Evolutionary conservation across 2,113 vertebrate species (phyloP), one percentile per base, ranked within the genome.

Genomic region (Acrocephalus kingi): DNA sequence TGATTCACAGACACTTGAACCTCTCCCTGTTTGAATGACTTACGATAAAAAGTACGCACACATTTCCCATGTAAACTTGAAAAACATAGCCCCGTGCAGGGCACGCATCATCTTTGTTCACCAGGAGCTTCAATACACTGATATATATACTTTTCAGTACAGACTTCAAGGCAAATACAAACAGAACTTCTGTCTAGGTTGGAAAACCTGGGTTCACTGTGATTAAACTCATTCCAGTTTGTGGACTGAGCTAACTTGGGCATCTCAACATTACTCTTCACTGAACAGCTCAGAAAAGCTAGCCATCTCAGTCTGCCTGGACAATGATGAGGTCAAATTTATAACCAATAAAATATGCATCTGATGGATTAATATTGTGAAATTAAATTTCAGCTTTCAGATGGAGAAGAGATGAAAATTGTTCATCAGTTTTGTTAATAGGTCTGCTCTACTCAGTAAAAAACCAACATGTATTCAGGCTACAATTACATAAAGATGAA

Each of bases 21-120:
- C n/a, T 16, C 17, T 55, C 25, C 17, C 23, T 58, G 51, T 71
- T 25, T 46, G 56, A 92, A 68, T 11, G 30, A 56, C 4, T 63
- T 43, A 20, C 19, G 0, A 0, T 22, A 19, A 72, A 82, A 84
- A 72, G 21, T 37, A 77, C 1, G 1, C 18, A 63, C 1, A 27
- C 16, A 71, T 51, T 91, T 77, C 48, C 77, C 30, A 25, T 1
- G 2, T 23, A 45, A 37, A 35, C 22, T 37, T 24, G 31, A 73
- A 92, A 92, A 90, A 66, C 0, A 0, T 13, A 89, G 51, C n/a
- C 31, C 31, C 31, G 18, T 1, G 31, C 46, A 37, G 1, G 7
- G 46, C 39, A 56, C 0, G 0, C 31, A 52, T 41, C 54, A 74
- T 16, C 52, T 84, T 46, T 41, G 23, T 49, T 82, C 0, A 0